Evolutionary conservation across 2,888 invertebrate species (phyloP).

Genomic region (Gibbula magus): DNA sequence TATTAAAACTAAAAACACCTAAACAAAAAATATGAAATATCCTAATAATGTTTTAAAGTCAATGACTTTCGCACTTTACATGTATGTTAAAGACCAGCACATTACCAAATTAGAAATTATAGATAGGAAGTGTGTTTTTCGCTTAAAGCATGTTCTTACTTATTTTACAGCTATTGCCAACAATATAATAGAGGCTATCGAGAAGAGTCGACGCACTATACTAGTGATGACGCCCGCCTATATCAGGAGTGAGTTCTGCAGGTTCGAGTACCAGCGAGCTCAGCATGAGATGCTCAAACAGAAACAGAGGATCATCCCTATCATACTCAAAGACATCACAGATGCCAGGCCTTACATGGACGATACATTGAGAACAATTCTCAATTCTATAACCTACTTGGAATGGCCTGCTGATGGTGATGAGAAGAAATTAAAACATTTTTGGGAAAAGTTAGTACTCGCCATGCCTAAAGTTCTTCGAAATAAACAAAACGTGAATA

Average conservation of each 20-base stretch:
- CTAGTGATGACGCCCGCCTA: slow-evolving; percentile 56
- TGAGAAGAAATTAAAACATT: slow-evolving; percentile 43
- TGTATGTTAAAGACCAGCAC: too few relatives aligned
- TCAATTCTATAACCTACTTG: slow-evolving; percentile 58
- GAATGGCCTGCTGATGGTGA: slow-evolving; percentile 54
- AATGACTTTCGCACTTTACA: too few relatives aligned
- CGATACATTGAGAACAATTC: slow-evolving; percentile 51
- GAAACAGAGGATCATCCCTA: slow-evolving; percentile 63
- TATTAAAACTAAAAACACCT: too few relatives aligned
- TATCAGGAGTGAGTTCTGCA: slow-evolving; percentile 61
- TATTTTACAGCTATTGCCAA: slow-evolving; percentile 59
- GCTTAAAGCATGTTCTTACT: slow-evolving; percentile 16
- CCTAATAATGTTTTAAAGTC: too few relatives aligned
- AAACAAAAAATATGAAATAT: too few relatives aligned
- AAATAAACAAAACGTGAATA: too few relatives aligned
- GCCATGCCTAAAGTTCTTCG: slow-evolving; percentile 48
- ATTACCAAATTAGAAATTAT: too few relatives aligned
- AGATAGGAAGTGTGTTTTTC: too few relatives aligned
- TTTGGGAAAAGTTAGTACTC: slow-evolving; percentile 56
- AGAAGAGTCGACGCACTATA: slow-evolving; percentile 60
- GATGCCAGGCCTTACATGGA: slow-evolving; percentile 45
- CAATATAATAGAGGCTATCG: slow-evolving; percentile 61
- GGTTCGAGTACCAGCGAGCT: slow-evolving; percentile 64
- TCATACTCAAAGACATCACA: slow-evolving; percentile 55
- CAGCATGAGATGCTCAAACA: slow-evolving; percentile 65